Percentiles rank a stretch among this genome's conserved stretches.
Conservation (phyloP, 2,888 invertebrate species). For the Dynastes hyllus region DNA sequence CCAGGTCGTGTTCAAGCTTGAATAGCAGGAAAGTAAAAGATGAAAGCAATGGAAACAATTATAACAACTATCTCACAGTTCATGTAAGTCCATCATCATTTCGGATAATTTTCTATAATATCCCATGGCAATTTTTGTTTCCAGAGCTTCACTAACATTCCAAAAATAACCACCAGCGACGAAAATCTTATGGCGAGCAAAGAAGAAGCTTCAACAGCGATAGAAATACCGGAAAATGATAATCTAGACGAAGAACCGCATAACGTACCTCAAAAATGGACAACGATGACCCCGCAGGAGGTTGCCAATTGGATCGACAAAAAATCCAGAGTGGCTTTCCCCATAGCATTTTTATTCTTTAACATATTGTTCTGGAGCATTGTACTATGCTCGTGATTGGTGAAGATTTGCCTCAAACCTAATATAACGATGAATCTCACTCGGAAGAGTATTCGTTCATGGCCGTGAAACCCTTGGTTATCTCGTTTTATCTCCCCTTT, state of each 20-base stretch:
- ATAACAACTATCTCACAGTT: constrained; percentile 62
- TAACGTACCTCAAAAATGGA: constrained; percentile 73
- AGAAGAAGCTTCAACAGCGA: constrained; percentile 51
- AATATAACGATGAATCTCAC: constrained; percentile 11
- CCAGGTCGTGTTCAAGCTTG: constrained; percentile 83
- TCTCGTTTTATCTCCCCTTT: too few relatives aligned
- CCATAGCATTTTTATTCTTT: constrained; percentile 84
- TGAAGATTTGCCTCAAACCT: neutral
- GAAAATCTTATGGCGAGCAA: constrained; percentile 72
- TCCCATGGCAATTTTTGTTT: neutral
- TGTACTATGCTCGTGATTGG: constrained; percentile 55
- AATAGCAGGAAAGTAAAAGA: constrained; percentile 69
- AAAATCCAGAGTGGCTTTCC: constrained; percentile 85
- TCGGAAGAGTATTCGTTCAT: neutral
- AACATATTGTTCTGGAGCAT: constrained; percentile 74
- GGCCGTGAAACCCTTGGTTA: neutral
- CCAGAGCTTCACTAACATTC: constrained; percentile 80
- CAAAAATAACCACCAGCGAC: constrained; percentile 80
- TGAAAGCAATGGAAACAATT: constrained; percentile 46
- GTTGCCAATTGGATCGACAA: constrained; percentile 92
- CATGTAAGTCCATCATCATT: constrained; percentile 57
- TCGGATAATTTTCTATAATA: neutral
- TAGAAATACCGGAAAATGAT: constrained; percentile 53
- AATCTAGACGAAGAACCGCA: constrained; percentile 53
- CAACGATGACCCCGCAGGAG: constrained; percentile 91